These are phyloP conservation scores for Helarctos malayanus DNA, from an alignment of 2,797 vertebrate species.

Conservation along the genomic window DNA sequence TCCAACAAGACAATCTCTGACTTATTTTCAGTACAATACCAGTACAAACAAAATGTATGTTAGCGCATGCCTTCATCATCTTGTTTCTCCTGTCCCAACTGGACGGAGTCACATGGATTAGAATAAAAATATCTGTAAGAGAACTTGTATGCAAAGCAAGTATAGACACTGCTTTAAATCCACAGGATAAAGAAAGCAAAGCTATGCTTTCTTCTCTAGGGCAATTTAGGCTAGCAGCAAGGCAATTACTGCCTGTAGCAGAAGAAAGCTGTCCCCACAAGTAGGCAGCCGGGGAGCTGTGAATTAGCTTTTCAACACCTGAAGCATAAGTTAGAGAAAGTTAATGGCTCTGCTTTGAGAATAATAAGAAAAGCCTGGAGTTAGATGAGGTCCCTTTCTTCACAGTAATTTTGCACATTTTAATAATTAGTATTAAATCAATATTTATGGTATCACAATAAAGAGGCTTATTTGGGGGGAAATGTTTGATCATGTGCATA, in stretches of 20 bases:
- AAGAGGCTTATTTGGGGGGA: background rate
- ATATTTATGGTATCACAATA: constrained; percentile 71
- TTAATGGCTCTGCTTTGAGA: constrained; percentile 76
- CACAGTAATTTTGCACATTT: constrained; percentile 76
- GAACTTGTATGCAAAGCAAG: constrained; percentile 51
- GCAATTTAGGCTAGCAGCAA: constrained; percentile 57
- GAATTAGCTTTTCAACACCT: constrained; percentile 84
- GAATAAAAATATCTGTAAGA: constrained; percentile 39
- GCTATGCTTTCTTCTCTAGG: constrained; percentile 72
- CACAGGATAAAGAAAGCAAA: constrained; percentile 64
- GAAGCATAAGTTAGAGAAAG: constrained; percentile 74
- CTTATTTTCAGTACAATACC: background rate
- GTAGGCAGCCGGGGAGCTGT: constrained; percentile 68
- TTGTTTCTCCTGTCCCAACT: constrained; percentile 41
- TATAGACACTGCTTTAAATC: constrained; percentile 29
- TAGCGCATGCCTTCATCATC: background rate
- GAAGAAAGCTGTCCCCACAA: constrained; percentile 75
- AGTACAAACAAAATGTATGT: background rate
- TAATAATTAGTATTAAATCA: constrained; percentile 76
- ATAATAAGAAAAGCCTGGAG: constrained; percentile 69
- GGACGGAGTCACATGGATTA: constrained; percentile 19
- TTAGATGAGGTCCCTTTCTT: constrained; percentile 71
- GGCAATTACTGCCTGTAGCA: constrained; percentile 72
- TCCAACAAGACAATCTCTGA: background rate
- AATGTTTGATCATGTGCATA: background rate